These are phyloP conservation scores for Candoia aspera DNA, from an alignment of 2,113 vertebrate genomes.

Conservation along the genomic window DNA sequence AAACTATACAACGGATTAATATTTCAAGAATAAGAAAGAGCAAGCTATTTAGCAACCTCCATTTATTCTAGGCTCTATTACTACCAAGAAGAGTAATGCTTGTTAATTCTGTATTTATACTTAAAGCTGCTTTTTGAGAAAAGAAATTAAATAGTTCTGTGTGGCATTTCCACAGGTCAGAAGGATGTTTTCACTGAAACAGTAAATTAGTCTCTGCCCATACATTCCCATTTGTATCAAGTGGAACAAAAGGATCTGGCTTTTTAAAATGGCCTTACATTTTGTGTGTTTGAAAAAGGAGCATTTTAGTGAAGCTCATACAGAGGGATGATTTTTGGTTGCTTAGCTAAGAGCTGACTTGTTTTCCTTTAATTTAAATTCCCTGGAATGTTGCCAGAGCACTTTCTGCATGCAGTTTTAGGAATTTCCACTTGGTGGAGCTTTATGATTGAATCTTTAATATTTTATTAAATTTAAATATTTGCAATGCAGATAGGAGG, in stretches of 20 bases:
- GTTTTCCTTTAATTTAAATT: not conserved
- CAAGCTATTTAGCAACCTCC: constrained; percentile 66
- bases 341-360: not conserved
- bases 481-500: constrained; percentile 33
- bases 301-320: constrained; percentile 23
- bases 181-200: constrained; percentile 15
- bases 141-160: constrained; percentile 44
- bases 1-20: constrained; percentile 76
- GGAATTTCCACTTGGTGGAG: constrained; percentile 78
- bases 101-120: constrained; percentile 64
- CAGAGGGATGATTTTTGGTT: not conserved
- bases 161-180: constrained; percentile 41
- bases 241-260: constrained; percentile 8
- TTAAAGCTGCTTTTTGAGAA: constrained; percentile 44
- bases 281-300: not conserved
- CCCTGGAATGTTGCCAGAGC: not conserved
- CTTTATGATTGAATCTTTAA: constrained; percentile 80
- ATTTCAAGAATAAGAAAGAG: constrained; percentile 75
- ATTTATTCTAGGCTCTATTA: constrained; percentile 50
- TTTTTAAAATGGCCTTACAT: constrained; percentile 3
- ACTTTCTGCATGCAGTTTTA: constrained; percentile 67
- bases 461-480: constrained; percentile 40
- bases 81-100: constrained; percentile 55
- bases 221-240: constrained; percentile 6
- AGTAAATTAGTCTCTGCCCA: constrained; percentile 27